These are phyloP conservation scores for Anarsia innoxiella DNA, from an alignment of 2,888 invertebrate species.

Conservation along the genomic window DNA sequence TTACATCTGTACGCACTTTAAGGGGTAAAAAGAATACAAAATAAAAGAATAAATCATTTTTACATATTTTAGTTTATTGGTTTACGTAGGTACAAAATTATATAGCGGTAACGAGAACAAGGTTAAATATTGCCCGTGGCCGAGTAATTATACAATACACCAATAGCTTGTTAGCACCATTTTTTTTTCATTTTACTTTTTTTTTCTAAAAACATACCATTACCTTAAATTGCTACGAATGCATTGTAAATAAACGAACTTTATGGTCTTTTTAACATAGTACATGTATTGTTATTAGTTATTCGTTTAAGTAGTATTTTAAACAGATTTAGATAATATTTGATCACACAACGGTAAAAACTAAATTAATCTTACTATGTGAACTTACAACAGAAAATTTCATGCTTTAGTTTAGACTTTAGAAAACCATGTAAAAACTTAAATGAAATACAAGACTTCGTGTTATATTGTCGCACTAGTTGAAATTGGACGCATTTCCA, in stretches of 20 bases:
- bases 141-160: conserved; percentile 58
- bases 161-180: conserved; percentile 71
- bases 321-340: no score
- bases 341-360: conserved; percentile 45
- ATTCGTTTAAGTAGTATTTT: no score
- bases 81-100: conserved; percentile 65
- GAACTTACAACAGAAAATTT: conserved; percentile 31
- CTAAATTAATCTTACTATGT: conserved; percentile 28
- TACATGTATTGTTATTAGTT: no score
- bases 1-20: no score
- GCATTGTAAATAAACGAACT: conserved; percentile 49
- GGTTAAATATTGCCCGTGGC: conserved; percentile 55
- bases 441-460: conserved; percentile 20
- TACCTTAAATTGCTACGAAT: conserved; percentile 64
- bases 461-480: no score
- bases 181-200: conserved; percentile 45
- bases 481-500: conserved; percentile 72
- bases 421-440: neutral
- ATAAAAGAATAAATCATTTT: conserved; percentile 24
- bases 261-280: conserved; percentile 51
- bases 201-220: conserved; percentile 58
- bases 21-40: no score
- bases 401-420: conserved; percentile 22
- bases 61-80: conserved; percentile 58
- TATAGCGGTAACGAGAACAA: conserved; percentile 58